Evolutionary conservation across 2,797 vertebrate species (phyloP).

Genomic region (Columba guinea): DNA sequence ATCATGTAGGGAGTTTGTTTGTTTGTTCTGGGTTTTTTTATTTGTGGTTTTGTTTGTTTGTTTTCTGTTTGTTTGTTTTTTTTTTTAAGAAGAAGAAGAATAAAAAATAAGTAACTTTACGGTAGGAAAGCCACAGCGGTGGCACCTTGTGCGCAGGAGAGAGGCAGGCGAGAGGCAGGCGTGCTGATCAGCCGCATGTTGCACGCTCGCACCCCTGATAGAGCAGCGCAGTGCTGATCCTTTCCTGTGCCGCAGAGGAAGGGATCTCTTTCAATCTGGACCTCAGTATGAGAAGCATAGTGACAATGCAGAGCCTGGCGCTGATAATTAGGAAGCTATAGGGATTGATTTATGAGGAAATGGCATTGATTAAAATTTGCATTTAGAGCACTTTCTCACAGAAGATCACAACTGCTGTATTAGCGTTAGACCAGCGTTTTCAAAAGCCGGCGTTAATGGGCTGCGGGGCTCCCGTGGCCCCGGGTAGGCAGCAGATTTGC

Average conservation of each 20-base stretch:
- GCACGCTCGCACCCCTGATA: background rate
- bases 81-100: background rate
- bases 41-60: background rate
- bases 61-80: no score
- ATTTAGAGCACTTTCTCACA: constrained; percentile 16
- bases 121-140: background rate
- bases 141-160: background rate
- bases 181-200: background rate
- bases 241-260: constrained; percentile 27
- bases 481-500: constrained; percentile 1
- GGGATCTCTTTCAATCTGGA: constrained; percentile 11
- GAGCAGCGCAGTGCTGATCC: background rate
- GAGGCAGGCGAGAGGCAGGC: background rate
- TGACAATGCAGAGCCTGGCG: background rate
- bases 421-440: background rate
- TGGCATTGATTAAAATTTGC: constrained; percentile 52
- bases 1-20: background rate
- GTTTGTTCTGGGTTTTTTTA: background rate
- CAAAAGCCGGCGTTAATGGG: background rate
- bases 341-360: constrained; percentile 45
- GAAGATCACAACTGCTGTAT: background rate
- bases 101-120: background rate
- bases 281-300: background rate
- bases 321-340: constrained; percentile 19
- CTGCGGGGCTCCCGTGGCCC: background rate